These are phyloP conservation scores for Irena cyanogastra DNA, from an alignment of 2,113 vertebrate genomes.

Conservation along the genomic window DNA sequence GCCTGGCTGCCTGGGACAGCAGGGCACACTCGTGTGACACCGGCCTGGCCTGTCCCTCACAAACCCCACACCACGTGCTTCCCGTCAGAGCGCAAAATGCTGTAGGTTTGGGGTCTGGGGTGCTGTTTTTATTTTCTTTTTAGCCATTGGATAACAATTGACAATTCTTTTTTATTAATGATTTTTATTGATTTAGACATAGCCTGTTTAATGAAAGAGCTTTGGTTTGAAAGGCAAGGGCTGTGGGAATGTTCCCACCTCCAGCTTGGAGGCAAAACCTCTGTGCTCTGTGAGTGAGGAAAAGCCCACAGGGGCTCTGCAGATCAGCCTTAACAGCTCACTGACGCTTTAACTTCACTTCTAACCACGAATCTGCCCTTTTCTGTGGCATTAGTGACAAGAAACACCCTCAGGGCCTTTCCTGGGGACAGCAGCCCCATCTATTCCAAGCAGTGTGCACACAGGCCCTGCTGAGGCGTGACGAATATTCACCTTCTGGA, in stretches of 20 bases:
- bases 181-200: not conserved
- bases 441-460: too few species aligned
- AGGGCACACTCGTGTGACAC: not conserved
- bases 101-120: not conserved
- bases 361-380: not conserved
- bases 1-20: not conserved
- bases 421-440: accelerated
- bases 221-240: not conserved
- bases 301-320: not conserved
- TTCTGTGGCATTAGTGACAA: not conserved
- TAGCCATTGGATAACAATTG: not conserved
- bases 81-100: not conserved
- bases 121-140: not conserved
- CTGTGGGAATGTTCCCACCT: not conserved
- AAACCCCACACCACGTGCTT: accelerated
- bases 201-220: not conserved
- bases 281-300: not conserved
- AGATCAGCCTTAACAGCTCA: not conserved
- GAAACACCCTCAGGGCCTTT: not conserved
- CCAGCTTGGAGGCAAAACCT: not conserved
- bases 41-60: not conserved
- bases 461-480: not conserved
- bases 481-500: not conserved
- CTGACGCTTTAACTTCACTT: not conserved
- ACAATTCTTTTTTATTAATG: not conserved